Conservation (phyloP, 2,797 vertebrate genomes). For the Trachops cirrhosus region DNA sequence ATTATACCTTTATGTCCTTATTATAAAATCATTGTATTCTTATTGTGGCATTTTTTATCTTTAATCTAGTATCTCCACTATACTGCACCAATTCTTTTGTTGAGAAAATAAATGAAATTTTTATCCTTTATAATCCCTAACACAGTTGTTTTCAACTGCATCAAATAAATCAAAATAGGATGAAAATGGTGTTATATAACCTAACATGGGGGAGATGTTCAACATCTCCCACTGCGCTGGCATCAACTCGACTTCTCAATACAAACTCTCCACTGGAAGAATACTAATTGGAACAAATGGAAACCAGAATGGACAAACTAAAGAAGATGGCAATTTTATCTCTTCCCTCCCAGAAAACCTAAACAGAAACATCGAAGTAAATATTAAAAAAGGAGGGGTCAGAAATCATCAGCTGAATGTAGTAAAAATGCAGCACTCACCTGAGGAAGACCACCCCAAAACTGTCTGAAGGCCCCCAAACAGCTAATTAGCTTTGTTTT, state of each 20-base stretch:
- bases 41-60: not conserved
- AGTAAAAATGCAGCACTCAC: slow-evolving; percentile 76
- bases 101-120: not conserved
- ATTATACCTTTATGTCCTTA: not conserved
- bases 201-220: not conserved
- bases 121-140: not conserved
- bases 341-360: not conserved
- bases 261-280: not conserved
- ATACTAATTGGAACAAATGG: not conserved
- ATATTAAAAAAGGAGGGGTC: not conserved
- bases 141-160: not conserved
- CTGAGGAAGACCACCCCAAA: slow-evolving; percentile 95
- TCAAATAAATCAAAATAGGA: not conserved
- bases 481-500: slow-evolving; percentile 96
- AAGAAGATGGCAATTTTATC: not conserved
- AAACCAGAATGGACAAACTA: not conserved
- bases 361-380: not conserved
- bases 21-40: not conserved
- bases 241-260: not conserved
- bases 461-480: slow-evolving; percentile 94
- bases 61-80: not conserved
- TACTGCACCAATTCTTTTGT: not conserved
- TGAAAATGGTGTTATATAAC: not conserved
- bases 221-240: not conserved
- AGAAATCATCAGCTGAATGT: not conserved